Conservation (phyloP, 2,888 invertebrate species). For the Callimorpha dominula region DNA sequence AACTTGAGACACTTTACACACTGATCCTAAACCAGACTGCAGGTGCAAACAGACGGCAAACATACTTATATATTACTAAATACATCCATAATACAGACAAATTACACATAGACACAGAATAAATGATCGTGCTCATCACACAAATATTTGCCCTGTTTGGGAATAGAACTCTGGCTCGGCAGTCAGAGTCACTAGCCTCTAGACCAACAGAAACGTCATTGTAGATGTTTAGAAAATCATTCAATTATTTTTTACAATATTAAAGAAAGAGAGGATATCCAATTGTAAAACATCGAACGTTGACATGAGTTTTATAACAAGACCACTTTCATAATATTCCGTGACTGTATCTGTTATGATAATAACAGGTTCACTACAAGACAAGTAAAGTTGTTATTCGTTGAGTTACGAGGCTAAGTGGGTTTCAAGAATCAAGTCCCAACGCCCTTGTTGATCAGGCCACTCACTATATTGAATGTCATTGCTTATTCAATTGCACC, state of each 20-base stretch:
- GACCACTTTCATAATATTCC: constrained; percentile 17
- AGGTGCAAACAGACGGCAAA: no score
- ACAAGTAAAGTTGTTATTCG: constrained; percentile 40
- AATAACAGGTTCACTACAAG: constrained; percentile 39
- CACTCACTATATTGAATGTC: constrained; percentile 62
- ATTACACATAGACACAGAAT: no score
- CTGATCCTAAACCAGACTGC: no score
- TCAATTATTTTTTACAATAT: no score
- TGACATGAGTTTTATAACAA: constrained; percentile 14
- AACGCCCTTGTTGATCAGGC: constrained; percentile 60
- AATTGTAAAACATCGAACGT: constrained; percentile 1
- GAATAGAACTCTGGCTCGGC: no score
- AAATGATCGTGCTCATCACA: background rate
- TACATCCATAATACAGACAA: no score
- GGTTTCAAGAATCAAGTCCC: constrained; percentile 36
- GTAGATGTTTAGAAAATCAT: no score
- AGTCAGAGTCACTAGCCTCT: no score
- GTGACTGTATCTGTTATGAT: constrained; percentile 29
- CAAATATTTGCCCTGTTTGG: no score
- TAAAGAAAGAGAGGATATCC: constrained; percentile 6
- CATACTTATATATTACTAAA: no score
- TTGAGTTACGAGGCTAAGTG: constrained; percentile 48
- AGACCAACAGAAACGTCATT: no score
- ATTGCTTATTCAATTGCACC: constrained; percentile 63
- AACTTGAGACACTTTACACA: no score